These are phyloP conservation scores for Festucalex cinctus DNA, from an alignment of 2,113 vertebrate genomes.

Conservation along the genomic window DNA sequence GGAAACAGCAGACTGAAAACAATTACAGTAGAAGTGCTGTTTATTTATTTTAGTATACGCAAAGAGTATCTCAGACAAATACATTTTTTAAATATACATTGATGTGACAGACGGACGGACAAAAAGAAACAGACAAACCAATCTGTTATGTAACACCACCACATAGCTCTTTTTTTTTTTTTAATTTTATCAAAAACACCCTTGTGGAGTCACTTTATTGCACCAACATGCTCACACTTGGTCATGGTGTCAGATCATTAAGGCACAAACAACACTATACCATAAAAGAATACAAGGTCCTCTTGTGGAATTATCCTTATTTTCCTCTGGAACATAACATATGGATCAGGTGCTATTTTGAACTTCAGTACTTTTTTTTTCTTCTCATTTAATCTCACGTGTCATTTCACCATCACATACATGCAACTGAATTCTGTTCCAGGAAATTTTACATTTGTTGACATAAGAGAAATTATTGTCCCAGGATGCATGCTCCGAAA, in stretches of 20 bases:
- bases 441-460: not conserved
- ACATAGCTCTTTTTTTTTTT: not conserved
- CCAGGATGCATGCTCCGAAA: not conserved
- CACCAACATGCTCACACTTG: constrained; percentile 7
- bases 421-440: not conserved
- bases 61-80: not conserved
- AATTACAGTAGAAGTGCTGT: not conserved
- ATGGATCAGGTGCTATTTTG: not conserved
- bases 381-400: not conserved
- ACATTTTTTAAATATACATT: not conserved
- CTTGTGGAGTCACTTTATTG: not conserved
- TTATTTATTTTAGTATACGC: not conserved
- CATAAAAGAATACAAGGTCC: constrained; percentile 7
- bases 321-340: not conserved
- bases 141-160: not conserved
- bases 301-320: not conserved
- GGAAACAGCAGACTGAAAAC: not conserved
- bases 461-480: not conserved
- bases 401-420: not conserved
- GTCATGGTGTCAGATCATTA: constrained; percentile 23
- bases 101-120: constrained; percentile 9
- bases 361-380: not conserved
- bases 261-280: constrained; percentile 53
- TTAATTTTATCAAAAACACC: constrained; percentile 7
- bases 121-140: constrained; percentile 3